These are phyloP conservation scores for Drosophila cognata DNA, from an alignment of 2,888 invertebrate species.

Conservation along the genomic window DNA sequence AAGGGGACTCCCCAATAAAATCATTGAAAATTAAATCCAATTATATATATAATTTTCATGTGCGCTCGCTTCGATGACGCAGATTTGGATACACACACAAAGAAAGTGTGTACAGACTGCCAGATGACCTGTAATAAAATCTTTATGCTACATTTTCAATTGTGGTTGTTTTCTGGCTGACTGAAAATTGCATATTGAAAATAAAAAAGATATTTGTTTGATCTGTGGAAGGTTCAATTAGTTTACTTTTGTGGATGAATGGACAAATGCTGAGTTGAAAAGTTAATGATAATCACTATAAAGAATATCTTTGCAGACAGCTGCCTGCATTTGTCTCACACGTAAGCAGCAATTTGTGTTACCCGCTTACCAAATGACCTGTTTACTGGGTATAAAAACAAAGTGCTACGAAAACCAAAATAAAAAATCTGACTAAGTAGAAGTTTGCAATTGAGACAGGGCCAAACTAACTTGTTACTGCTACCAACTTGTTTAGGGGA, in stretches of 20 bases:
- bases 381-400: neutral
- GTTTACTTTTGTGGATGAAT: neutral
- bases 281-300: neutral
- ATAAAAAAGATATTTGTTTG: neutral
- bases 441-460: neutral
- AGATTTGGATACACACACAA: slow-evolving; percentile 15
- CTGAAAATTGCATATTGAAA: neutral
- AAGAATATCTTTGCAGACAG: neutral
- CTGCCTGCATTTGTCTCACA: neutral
- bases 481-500: slow-evolving; percentile 12
- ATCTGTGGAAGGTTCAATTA: neutral
- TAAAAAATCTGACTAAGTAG: slow-evolving; percentile 3
- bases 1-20: slow-evolving; percentile 30
- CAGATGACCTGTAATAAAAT: neutral
- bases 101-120: neutral
- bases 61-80: slow-evolving; percentile 37
- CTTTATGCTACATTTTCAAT: neutral
- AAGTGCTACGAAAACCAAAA: neutral
- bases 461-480: neutral
- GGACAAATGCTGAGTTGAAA: neutral
- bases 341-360: neutral
- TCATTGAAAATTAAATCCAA: slow-evolving; percentile 21
- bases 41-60: slow-evolving; percentile 19
- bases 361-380: neutral
- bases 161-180: neutral